Conservation (phyloP, 2,888 invertebrate species). For the Pristionchus entomophagus region DNA sequence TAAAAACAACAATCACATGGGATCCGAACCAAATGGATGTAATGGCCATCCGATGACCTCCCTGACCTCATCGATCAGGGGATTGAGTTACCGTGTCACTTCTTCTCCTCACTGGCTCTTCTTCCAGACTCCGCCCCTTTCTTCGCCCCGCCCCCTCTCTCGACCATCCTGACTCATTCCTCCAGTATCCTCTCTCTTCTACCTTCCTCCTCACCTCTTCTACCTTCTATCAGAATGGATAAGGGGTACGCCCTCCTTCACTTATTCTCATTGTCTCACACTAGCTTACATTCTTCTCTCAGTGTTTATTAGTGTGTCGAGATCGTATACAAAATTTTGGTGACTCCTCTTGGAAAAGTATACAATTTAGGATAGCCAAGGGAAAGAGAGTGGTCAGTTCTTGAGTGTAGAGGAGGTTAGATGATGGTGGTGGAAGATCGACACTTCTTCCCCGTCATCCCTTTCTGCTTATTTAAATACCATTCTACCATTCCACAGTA, state of each 20-base stretch:
- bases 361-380: conserved; percentile 23
- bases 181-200: conserved; percentile 2
- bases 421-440: too few species aligned
- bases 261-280: background rate
- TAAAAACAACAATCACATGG: background rate
- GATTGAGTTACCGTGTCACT: conserved; percentile 13
- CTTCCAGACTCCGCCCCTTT: background rate
- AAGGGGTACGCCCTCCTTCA: background rate
- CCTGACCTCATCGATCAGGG: background rate
- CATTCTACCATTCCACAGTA: background rate
- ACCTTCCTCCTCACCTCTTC: background rate
- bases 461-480: too few species aligned
- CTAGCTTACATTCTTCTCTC: background rate
- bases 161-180: background rate
- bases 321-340: conserved; percentile 34
- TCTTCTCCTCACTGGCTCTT: background rate
- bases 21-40: background rate
- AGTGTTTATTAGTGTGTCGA: background rate
- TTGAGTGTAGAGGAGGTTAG: background rate
- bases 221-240: background rate
- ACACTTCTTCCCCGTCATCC: too few species aligned
- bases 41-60: background rate
- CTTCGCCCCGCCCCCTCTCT: background rate
- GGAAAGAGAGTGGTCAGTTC: background rate
- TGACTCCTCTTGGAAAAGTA: background rate